Evolutionary conservation across 2,888 invertebrate genomes (phyloP), one percentile per base, ranked within the genome.

Genomic region (Petrophora chlorosata): DNA sequence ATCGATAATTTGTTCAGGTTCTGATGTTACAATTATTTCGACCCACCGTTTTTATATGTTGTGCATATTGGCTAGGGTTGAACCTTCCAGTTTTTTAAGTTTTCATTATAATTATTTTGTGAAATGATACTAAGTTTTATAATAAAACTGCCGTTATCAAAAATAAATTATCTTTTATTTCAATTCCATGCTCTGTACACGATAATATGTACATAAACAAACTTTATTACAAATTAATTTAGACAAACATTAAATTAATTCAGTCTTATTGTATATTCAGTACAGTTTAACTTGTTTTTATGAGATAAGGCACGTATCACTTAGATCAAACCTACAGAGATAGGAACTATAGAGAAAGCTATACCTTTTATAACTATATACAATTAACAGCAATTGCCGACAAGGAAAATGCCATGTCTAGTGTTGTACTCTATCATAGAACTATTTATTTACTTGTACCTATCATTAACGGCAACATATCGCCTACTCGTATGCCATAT

Each of bases 81-180:
- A 17, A 12, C 10, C 28, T 22, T 26, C 16, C 9, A 25, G 5
- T 34, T 29, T 19, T 22, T 26, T 17, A 5, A 25, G 5, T 34
- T 29, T 32, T 13, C 30, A 45, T 47, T 29, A 33, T 46, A 52
- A 53, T 57, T 36, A 32, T 64, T 67, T 40, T n/a, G n/a, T n/a
- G n/a, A 29, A 60, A 56, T 63, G 33, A 30, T 50, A 34, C 36
- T 17, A 41, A 5, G 47, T 56, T 56, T 59, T 53, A 46, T 67
- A 50, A 79, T 82, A 77, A 85, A 84, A 81, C 71, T 28, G 57
- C 59, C 59, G 56, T 70, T 73, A 65, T 79, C 62, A 78, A 87
- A 87, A 87, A 88, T 86, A 86, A 85, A 79, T 86, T 83, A 83
- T 79, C 77, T 80, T 79, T 75, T 78, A 75, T 79, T 85, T 85